These are phyloP conservation scores for Eumacrocentrus americanus DNA, from an alignment of 2,888 invertebrate genomes.

Conservation along the genomic window DNA sequence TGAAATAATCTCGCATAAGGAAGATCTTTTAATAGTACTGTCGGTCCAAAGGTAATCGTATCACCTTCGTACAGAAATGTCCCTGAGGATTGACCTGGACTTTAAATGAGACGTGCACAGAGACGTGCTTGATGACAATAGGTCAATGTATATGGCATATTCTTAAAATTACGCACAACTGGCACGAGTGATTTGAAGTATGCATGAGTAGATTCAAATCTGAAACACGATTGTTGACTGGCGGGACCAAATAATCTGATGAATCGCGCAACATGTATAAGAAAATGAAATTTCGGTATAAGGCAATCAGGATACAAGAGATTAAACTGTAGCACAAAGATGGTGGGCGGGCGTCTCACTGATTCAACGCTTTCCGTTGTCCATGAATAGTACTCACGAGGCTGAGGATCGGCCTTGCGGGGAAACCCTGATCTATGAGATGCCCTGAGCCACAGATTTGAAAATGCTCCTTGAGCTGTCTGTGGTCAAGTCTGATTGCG, in stretches of 20 bases:
- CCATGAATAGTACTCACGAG: no score
- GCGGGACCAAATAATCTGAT: conserved; percentile 32
- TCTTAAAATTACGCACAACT: conserved; percentile 37
- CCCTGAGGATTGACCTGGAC: conserved; percentile 22
- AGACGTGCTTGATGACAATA: conserved; percentile 35
- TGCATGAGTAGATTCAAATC: conserved; percentile 36
- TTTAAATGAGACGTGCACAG: conserved; percentile 26
- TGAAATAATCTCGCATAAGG: neutral
- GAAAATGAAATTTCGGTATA: conserved; percentile 34
- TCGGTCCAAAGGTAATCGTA: conserved; percentile 14
- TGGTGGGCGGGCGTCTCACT: no score
- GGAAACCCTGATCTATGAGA: no score
- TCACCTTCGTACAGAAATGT: conserved; percentile 29
- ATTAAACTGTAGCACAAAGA: no score
- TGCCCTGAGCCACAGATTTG: no score
- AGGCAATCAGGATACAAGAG: no score
- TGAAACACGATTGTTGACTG: conserved; percentile 34
- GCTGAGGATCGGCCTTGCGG: no score
- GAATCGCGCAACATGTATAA: conserved; percentile 33
- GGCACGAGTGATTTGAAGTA: conserved; percentile 31
- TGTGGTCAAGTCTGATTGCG: no score
- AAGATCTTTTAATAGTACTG: neutral
- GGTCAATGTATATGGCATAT: conserved; percentile 34
- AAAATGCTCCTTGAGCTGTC: no score
- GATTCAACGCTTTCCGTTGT: no score